These are phyloP conservation scores for Sebastes paucispinis DNA, from an alignment of 2,797 vertebrate genomes.

Conservation along the genomic window DNA sequence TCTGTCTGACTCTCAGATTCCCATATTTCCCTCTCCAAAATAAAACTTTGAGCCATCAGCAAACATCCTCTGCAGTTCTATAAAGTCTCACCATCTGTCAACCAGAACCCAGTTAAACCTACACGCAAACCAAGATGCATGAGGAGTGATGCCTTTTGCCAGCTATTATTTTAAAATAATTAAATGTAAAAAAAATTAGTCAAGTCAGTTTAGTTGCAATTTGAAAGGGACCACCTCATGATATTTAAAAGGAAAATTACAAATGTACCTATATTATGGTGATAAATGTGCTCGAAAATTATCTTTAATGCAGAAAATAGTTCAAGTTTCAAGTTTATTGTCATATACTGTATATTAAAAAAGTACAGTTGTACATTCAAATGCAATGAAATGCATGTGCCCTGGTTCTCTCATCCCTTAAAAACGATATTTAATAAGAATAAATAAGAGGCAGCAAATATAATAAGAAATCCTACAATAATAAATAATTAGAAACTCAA, in stretches of 20 bases:
- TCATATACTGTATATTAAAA: too few species aligned
- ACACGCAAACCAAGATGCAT: conserved; percentile 17
- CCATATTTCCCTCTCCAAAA: conserved; percentile 39
- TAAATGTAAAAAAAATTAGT: neutral
- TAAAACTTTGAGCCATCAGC: conserved; percentile 47
- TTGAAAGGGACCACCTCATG: neutral
- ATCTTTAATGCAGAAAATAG: neutral
- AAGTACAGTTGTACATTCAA: too few species aligned
- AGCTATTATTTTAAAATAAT: conserved; percentile 1
- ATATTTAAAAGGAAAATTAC: neutral
- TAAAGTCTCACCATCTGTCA: conserved; percentile 50
- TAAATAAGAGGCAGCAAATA: too few species aligned
- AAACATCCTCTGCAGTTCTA: conserved; percentile 41
- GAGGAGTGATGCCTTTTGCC: neutral
- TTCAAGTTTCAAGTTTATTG: too few species aligned
- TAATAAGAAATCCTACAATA: neutral
- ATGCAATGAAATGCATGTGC: too few species aligned
- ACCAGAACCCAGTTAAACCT: conserved; percentile 22
- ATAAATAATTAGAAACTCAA: neutral
- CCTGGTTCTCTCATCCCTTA: too few species aligned
- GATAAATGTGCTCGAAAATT: neutral
- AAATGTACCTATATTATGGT: neutral
- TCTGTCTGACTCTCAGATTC: conserved; percentile 35
- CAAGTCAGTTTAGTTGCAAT: neutral
- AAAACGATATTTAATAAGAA: too few species aligned